phyloP scores from a whole-genome alignment of 2,888 invertebrate species.

The Euzophera pinguis region DNA sequence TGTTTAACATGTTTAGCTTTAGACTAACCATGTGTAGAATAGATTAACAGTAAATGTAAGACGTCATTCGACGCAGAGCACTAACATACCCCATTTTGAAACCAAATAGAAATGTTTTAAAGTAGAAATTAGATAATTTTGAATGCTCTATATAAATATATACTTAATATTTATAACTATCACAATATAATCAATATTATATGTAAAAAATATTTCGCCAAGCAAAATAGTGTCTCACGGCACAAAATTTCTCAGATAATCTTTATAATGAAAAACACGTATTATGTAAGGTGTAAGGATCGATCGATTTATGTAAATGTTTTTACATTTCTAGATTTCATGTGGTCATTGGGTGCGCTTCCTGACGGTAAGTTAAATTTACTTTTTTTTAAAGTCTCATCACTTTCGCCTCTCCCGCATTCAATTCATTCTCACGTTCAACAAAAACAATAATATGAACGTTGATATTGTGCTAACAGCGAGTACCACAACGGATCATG shows the following conservation, averaged over 20 bases:
- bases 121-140: constrained; percentile 57
- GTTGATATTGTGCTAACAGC: constrained; percentile 39
- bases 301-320: constrained; percentile 79
- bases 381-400: constrained; percentile 60
- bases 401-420: constrained; percentile 50
- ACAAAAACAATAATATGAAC: constrained; percentile 15
- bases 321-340: constrained; percentile 94
- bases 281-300: constrained; percentile 68
- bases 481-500: constrained; percentile 44
- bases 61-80: constrained; percentile 38
- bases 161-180: constrained; percentile 43
- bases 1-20: constrained; percentile 79
- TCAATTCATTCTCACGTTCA: constrained; percentile 37
- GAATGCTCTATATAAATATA: constrained; percentile 54
- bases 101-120: constrained; percentile 53
- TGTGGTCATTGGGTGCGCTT: constrained; percentile 99
- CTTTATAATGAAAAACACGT: constrained; percentile 42
- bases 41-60: constrained; percentile 62
- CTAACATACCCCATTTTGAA: constrained; percentile 68
- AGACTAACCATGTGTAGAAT: constrained; percentile 78
- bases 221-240: constrained; percentile 79
- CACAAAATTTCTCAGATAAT: constrained; percentile 52
- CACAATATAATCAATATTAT: constrained; percentile 44
- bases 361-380: constrained; percentile 92
- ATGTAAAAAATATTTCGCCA: constrained; percentile 65